Evolutionary conservation across 2,888 invertebrate species (phyloP).

Genomic region (Pollenia griseotomentosa): DNA sequence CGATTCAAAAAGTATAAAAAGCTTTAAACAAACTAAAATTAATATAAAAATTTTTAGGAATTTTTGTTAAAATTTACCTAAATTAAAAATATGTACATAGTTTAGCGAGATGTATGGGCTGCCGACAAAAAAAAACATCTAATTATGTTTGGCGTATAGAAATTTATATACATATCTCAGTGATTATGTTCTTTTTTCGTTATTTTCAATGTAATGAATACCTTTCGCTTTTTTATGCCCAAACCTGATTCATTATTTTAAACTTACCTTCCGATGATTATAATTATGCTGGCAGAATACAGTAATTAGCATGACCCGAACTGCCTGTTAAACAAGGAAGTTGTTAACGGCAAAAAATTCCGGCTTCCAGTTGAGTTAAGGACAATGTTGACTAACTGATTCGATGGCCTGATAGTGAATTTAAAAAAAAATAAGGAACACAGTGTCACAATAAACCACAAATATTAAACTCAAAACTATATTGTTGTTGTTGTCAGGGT

Average conservation of each 20-base stretch:
- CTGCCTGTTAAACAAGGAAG: slow-evolving; percentile 14
- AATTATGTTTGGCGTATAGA: too few relatives aligned
- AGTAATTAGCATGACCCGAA: slow-evolving; percentile 55
- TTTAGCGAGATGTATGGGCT: too few relatives aligned
- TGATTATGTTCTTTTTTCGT: too few relatives aligned
- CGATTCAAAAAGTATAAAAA: too few relatives aligned
- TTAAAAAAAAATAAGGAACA: neutral
- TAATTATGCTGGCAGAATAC: slow-evolving; percentile 32
- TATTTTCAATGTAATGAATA: too few relatives aligned
- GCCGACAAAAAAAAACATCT: too few relatives aligned
- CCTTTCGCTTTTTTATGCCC: too few relatives aligned
- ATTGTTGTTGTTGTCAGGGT: slow-evolving; percentile 48
- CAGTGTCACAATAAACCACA: slow-evolving; percentile 4
- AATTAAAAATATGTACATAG: too few relatives aligned
- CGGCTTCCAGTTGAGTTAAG: neutral
- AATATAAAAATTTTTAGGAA: too few relatives aligned
- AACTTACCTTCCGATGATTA: slow-evolving; percentile 67
- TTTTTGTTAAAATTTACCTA: too few relatives aligned
- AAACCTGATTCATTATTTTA: neutral
- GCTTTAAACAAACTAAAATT: too few relatives aligned
- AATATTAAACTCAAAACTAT: neutral
- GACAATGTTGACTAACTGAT: neutral
- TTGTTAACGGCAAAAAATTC: slow-evolving; percentile 26
- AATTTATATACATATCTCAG: too few relatives aligned
- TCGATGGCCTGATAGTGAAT: neutral